Evolutionary conservation across 2,797 vertebrate species (phyloP), one percentile per base, ranked within the genome.

Genomic region (Acanthopagrus latus): DNA sequence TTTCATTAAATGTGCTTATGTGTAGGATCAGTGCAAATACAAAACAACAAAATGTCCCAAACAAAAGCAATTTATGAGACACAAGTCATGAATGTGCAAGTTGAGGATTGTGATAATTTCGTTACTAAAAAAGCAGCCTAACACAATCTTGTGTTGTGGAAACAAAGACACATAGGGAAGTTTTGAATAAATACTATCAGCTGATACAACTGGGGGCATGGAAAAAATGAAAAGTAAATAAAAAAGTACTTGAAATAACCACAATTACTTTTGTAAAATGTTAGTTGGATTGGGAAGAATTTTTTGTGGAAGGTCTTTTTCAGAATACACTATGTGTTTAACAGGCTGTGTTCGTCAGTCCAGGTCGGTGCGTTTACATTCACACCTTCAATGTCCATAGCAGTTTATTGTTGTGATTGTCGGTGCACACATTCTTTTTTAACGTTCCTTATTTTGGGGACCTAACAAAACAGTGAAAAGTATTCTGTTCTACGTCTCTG

Each of bases 391-490:
- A 16, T 54, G 16, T 27, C 27, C 14, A 48, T 27, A 43, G 50
- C 33, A 52, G 16, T 20, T 25, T 21, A 12, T 52, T 33, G 29
- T 33, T 33, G 33, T 23, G 50, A 57, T 16, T 81, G 20, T 52
- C 48, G 18, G 55, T 57, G 48, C 29, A 9, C n/a, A 56, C 17
- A 20, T 67, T 27, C 55, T 43, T 59, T 55, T 74, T 80, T 20
- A 69, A 21, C 48, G 50, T 41, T 17, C 60, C 50, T 60, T 64
- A 14, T 41, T 71, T 71, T 52, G 13, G 14, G 54, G 21, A 20
- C 1, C 18, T 9, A 55, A 23, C 51, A 51, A 23, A 70, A 33
- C n/a, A 51, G 69, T 20, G 63, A 44, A 17, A 56, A 64, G 47
- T 21, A 60, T n/a, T 71, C 54, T 54, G 27, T 23, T 56, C 16